phyloP scores from a whole-genome alignment of 23 tunicate genomes.

The Trididemnum clinides region DNA sequence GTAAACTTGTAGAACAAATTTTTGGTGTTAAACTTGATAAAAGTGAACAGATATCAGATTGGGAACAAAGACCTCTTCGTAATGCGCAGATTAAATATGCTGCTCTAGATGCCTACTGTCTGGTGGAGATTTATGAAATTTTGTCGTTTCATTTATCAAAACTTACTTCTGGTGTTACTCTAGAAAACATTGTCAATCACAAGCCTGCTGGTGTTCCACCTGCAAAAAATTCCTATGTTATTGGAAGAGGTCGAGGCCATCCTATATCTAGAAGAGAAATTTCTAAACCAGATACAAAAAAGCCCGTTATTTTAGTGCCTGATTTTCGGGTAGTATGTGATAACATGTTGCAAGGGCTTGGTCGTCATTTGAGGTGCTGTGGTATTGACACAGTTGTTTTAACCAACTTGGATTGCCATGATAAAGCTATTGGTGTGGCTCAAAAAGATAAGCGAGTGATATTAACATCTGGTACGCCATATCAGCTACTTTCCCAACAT shows the following conservation, averaged over 20 bases:
- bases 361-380: conserved; percentile 69
- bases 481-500: conserved; percentile 48
- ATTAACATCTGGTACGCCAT: conserved; percentile 71
- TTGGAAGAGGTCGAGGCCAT: conserved; percentile 34
- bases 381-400: conserved; percentile 65
- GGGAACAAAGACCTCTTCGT: conserved; percentile 82
- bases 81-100: conserved; percentile 73
- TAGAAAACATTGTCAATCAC: conserved; percentile 47
- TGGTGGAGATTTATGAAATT: conserved; percentile 58
- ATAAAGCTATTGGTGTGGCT: conserved; percentile 49
- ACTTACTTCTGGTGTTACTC: neutral
- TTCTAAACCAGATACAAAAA: neutral
- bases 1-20: conserved; percentile 59
- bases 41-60: conserved; percentile 90
- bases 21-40: conserved; percentile 67
- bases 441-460: conserved; percentile 50
- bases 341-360: conserved; percentile 83
- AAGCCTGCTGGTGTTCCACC: neutral
- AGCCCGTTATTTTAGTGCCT: neutral
- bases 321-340: conserved; percentile 78
- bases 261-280: too few species aligned
- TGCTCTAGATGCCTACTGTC: conserved; percentile 74
- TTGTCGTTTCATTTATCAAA: conserved; percentile 13
- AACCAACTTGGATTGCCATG: conserved; percentile 56
- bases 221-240: neutral